Percentiles rank a stretch among this genome's conserved stretches.
phyloP scores from a whole-genome alignment of 1,140 invertebrate species.

The Pogonomyrmex californicus region DNA sequence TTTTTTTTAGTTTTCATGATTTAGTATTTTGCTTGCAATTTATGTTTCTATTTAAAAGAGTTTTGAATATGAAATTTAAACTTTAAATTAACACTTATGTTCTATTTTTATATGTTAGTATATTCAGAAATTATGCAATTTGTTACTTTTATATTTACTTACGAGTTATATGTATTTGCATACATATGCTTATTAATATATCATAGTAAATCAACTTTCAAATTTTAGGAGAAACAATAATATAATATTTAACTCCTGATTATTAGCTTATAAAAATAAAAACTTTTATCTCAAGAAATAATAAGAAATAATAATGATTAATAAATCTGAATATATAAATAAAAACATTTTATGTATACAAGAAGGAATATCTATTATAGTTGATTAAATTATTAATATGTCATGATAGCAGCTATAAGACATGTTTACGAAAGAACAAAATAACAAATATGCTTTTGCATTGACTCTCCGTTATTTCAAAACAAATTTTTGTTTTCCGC shows the following conservation, averaged over 20 bases:
- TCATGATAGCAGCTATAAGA: background rate
- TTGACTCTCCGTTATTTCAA: background rate
- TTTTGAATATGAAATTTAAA: no score
- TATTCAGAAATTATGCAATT: no score
- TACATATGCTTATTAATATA: background rate
- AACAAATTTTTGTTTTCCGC: background rate
- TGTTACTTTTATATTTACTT: no score
- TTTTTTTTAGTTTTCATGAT: no score
- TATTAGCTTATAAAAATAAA: background rate
- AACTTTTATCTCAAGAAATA: background rate
- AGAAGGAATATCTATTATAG: slow-evolving; percentile 2
- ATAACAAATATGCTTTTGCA: background rate
- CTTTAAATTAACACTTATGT: no score
- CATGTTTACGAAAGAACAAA: background rate
- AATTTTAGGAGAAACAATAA: background rate
- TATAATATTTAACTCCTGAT: background rate
- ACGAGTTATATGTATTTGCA: background rate
- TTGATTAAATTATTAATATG: background rate
- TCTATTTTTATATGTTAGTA: no score
- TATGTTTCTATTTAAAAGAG: no score
- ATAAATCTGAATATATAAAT: background rate
- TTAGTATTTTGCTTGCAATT: no score
- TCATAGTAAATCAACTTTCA: background rate
- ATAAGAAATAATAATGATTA: no score
- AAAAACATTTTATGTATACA: background rate